These are phyloP conservation scores for Aradus depressus DNA, from an alignment of 2,888 invertebrate species.

Conservation along the genomic window DNA sequence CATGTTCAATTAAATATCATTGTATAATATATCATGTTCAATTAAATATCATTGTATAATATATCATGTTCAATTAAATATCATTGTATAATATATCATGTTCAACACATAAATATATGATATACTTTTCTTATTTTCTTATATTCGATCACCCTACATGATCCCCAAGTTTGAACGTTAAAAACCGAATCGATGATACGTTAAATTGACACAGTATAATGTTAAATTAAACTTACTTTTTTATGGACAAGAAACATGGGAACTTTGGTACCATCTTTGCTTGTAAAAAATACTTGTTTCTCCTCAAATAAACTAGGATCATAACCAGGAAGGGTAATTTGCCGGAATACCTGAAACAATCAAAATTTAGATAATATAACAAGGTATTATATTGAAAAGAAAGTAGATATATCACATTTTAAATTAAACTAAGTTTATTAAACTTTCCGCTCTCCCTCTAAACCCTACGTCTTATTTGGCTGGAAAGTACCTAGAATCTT, in stretches of 20 bases:
- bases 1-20: too few relatives aligned
- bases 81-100: background rate
- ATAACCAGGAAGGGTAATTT: conserved; percentile 76
- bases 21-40: too few relatives aligned
- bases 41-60: too few relatives aligned
- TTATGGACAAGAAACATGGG: conserved; percentile 90
- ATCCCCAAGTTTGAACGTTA: too few relatives aligned
- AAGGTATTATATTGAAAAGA: background rate
- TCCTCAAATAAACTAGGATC: conserved; percentile 67
- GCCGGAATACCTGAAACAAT: conserved; percentile 56
- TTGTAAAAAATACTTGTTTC: conserved; percentile 80
- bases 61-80: background rate
- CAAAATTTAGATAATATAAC: background rate
- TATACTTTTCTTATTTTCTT: too few relatives aligned
- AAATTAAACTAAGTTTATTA: too few relatives aligned
- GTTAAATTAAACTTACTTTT: conserved; percentile 44
- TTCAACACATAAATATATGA: background rate
- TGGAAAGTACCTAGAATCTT: too few relatives aligned
- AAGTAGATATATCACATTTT: too few relatives aligned
- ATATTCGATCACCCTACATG: too few relatives aligned
- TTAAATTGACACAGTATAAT: background rate
- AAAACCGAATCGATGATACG: too few relatives aligned
- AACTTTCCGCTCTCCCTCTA: too few relatives aligned
- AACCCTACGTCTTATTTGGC: too few relatives aligned
- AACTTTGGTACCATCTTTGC: conserved; percentile 85